These are phyloP conservation scores for Zoroaster sp. DNA, from an alignment of 53 echinoderm and acorn worm genomes.

Conservation along the genomic window DNA sequence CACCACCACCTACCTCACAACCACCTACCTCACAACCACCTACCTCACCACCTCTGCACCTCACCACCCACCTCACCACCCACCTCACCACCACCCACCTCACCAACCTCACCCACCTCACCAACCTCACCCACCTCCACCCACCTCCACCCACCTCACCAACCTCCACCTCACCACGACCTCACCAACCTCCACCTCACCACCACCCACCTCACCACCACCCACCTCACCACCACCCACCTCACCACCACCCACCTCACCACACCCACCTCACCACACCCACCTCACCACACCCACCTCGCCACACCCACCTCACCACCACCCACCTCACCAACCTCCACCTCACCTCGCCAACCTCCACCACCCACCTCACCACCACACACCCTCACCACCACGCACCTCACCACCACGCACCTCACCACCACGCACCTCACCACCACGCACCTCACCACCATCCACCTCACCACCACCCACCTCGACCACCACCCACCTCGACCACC, in stretches of 20 bases:
- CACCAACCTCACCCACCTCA: neutral
- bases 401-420: neutral
- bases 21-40: neutral
- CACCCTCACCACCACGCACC: neutral
- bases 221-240: too few species aligned
- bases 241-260: too few species aligned
- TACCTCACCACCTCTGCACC: neutral
- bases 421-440: neutral
- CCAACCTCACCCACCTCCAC: neutral
- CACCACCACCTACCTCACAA: neutral
- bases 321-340: neutral
- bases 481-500: neutral
- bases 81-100: too few species aligned
- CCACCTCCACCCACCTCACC: neutral
- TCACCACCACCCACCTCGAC: neutral
- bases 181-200: neutral
- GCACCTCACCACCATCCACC: neutral
- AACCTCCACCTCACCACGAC: neutral
- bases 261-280: too few species aligned
- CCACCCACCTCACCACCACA: too few species aligned
- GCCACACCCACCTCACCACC: neutral
- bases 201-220: too few species aligned
- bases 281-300: too few species aligned
- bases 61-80: too few species aligned
- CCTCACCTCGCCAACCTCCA: too few species aligned